A percentile compares a stretch with the other conserved stretches of the same genome.
phyloP scores from a whole-genome alignment of 2,797 vertebrate genomes.

The Fundulus diaphanus region DNA sequence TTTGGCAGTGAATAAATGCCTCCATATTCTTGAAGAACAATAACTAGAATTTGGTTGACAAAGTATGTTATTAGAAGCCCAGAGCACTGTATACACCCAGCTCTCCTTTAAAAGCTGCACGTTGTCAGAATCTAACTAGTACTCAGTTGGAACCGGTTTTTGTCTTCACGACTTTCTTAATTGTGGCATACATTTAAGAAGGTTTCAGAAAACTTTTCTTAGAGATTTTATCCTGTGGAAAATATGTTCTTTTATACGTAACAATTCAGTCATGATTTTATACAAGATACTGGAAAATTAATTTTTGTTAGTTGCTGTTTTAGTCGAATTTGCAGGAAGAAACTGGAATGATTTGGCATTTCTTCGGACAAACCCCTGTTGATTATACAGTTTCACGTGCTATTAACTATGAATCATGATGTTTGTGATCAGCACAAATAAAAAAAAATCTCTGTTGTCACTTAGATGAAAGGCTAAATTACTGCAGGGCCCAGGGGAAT shows the following conservation, averaged over 20 bases:
- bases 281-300: constrained; percentile 21
- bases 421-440: constrained; percentile 19
- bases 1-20: no score
- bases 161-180: no score
- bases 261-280: neutral
- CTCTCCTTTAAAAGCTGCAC: no score
- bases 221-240: no score
- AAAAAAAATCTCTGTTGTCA: constrained; percentile 32
- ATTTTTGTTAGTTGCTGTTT: constrained; percentile 42
- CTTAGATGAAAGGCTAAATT: constrained; percentile 31
- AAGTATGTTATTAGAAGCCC: no score
- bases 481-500: constrained; percentile 19
- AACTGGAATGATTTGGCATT: constrained; percentile 3
- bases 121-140: no score
- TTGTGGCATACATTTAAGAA: no score
- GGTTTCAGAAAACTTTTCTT: neutral
- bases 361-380: neutral
- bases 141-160: no score
- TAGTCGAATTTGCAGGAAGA: constrained; percentile 11
- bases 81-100: no score
- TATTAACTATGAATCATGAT: constrained; percentile 22
- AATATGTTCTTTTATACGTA: no score
- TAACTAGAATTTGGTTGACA: no score
- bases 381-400: constrained; percentile 20
- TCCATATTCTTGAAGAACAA: no score